phyloP scores from a whole-genome alignment of 2,113 vertebrate genomes.

The Microtus montanus region DNA sequence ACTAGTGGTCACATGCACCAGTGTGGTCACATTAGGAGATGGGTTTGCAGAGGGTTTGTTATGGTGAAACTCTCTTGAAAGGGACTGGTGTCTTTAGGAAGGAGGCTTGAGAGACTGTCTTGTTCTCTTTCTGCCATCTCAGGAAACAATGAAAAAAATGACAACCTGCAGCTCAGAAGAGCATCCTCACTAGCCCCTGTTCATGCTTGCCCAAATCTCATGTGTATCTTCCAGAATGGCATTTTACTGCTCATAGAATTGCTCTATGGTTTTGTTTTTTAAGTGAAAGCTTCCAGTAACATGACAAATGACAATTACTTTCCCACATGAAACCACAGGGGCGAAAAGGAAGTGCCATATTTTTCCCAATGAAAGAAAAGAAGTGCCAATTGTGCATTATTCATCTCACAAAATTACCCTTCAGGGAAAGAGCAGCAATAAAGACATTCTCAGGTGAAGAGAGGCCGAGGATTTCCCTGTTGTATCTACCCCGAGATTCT shows the following conservation, averaged over 20 bases:
- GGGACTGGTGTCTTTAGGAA: neutral
- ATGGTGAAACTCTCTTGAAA: neutral
- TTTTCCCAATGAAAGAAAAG: neutral
- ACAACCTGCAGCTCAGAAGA: neutral
- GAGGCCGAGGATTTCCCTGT: neutral
- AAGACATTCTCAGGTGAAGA: constrained; percentile 7
- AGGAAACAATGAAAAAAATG: neutral
- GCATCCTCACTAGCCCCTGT: neutral
- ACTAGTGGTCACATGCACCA: neutral
- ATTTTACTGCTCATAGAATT: neutral
- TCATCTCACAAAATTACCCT: constrained; percentile 1
- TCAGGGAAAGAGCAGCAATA: neutral
- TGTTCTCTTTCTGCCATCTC: neutral
- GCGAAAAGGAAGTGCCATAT: neutral
- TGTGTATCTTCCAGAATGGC: neutral
- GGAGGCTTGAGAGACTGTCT: neutral
- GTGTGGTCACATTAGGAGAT: neutral
- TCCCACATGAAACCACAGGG: neutral
- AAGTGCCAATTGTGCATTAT: neutral
- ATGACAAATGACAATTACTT: neutral
- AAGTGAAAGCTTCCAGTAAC: neutral
- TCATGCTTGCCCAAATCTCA: neutral
- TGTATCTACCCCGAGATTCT: neutral
- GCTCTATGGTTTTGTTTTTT: neutral
- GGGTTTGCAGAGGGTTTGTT: no score